These are phyloP conservation scores for Mormoops blainvillei DNA, from an alignment of 2,113 vertebrate genomes.

Conservation along the genomic window DNA sequence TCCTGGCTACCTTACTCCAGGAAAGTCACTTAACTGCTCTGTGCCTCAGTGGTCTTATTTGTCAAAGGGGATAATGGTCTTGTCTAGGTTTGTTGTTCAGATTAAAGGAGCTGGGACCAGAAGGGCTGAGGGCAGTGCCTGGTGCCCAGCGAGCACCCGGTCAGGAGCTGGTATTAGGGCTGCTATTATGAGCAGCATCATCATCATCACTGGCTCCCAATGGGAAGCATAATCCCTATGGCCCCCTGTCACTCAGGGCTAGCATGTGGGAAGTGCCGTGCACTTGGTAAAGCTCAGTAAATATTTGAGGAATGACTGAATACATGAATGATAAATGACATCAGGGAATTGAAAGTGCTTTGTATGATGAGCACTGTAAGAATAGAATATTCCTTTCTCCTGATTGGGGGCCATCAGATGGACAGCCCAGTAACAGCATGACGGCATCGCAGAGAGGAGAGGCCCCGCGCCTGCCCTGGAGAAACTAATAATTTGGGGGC, in stretches of 20 bases:
- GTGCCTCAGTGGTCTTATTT: neutral
- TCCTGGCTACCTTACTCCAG: neutral
- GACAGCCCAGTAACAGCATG: too few relatives aligned
- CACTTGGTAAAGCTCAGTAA: slow-evolving; percentile 42
- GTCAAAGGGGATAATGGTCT: neutral
- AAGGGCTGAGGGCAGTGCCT: neutral
- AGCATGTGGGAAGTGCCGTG: neutral
- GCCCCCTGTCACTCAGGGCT: neutral
- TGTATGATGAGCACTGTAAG: neutral
- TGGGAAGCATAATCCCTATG: neutral
- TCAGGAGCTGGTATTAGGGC: neutral
- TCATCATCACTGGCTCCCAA: neutral
- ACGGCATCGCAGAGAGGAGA: neutral
- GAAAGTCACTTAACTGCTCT: neutral
- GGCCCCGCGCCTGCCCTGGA: neutral
- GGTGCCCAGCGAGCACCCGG: neutral
- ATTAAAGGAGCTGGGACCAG: neutral
- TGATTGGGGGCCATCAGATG: neutral
- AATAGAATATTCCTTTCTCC: neutral
- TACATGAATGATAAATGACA: slow-evolving; percentile 52
- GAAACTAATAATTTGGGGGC: neutral
- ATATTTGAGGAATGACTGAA: slow-evolving; percentile 55
- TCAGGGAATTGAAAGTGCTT: neutral
- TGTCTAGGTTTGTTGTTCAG: neutral
- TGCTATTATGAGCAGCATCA: neutral